A percentile compares a stretch with the other conserved stretches of the same genome.
Conservation (phyloP, 2,888 invertebrate species). For the Chloroclysta siterata region DNA sequence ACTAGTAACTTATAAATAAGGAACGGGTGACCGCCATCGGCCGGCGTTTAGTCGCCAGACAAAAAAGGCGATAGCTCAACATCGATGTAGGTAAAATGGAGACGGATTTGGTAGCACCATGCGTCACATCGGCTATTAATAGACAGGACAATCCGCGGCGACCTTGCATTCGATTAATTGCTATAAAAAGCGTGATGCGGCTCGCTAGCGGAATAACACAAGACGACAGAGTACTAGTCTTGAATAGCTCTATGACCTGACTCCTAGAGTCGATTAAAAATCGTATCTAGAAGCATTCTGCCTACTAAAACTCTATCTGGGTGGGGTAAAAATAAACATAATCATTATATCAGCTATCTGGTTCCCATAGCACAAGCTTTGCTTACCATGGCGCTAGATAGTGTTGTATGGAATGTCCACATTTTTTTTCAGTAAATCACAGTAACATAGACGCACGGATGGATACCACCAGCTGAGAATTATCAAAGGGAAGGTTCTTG, state of each 20-base stretch:
- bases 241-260: not conserved
- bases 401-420: no score
- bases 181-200: slow-evolving; percentile 49
- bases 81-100: slow-evolving; percentile 49
- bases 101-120: slow-evolving; percentile 60
- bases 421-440: no score
- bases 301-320: no score
- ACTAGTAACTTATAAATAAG: slow-evolving; percentile 55
- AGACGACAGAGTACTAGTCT: not conserved
- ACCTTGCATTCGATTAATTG: slow-evolving; percentile 65
- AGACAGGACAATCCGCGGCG: slow-evolving; percentile 44
- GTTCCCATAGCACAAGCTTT: no score
- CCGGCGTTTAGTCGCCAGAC: slow-evolving; percentile 58
- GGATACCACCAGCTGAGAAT: not conserved
- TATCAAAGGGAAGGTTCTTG: slow-evolving; percentile 18
- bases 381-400: no score
- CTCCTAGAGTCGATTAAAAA: not conserved
- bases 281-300: no score
- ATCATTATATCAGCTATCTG: no score
- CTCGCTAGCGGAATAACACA: slow-evolving; percentile 25
- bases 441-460: no score
- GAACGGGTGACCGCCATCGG: slow-evolving; percentile 60
- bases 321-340: no score
- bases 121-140: slow-evolving; percentile 46
- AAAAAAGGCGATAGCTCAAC: slow-evolving; percentile 60